Conservation (phyloP, 2,888 invertebrate genomes). For the Harpagoxenus sublaevis region DNA sequence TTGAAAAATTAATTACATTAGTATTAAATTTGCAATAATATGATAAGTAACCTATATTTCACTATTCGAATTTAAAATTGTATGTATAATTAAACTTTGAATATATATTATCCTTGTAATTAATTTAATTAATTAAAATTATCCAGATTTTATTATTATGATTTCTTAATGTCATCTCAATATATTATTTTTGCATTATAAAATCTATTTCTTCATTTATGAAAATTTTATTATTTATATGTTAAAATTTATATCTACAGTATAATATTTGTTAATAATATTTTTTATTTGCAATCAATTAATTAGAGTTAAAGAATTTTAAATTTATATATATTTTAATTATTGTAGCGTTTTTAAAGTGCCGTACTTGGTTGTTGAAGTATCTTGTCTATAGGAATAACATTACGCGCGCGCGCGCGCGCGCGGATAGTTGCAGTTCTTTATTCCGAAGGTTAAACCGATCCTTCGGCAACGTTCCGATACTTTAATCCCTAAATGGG, state of each 20-base stretch:
- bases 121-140: conserved; percentile 8
- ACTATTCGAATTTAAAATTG: not conserved
- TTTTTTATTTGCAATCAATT: not conserved
- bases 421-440: not conserved
- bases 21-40: not conserved
- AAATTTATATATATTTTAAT: not conserved
- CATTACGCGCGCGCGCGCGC: not conserved
- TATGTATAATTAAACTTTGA: not conserved
- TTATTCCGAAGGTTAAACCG: conserved; percentile 47
- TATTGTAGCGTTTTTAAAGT: conserved; percentile 3
- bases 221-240: too few relatives aligned
- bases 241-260: too few relatives aligned
- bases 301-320: not conserved
- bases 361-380: conserved; percentile 5
- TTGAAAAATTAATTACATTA: not conserved
- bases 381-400: conserved; percentile 21
- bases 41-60: not conserved
- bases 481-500: conserved; percentile 55
- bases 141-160: not conserved
- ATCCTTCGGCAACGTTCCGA: conserved; percentile 52
- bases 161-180: not conserved
- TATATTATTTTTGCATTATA: not conserved
- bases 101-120: not conserved
- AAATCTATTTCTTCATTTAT: not conserved
- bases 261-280: too few relatives aligned